Base-by-base conservation (phyloP, 2,113 vertebrate species). In the Paramormyrops kingsleyae region DNA sequence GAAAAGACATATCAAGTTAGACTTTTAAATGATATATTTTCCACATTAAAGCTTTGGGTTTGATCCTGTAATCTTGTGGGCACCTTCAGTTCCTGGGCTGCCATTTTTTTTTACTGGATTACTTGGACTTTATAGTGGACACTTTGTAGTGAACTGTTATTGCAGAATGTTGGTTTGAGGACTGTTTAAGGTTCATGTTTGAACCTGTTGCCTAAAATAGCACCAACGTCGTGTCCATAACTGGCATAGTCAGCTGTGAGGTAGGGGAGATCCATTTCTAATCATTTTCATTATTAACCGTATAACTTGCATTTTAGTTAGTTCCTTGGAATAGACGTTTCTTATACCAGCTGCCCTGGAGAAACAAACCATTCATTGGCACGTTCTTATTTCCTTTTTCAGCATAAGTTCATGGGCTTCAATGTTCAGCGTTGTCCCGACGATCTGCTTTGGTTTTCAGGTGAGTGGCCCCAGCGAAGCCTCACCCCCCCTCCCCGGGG, bases 371-470 rank as follows among this genome's bases (percentile, higher is more conserved):
- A 9, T 12, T 10, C 1, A 50, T 66, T 27, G 46, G 15, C 35
- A 27, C 12, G 15, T 62, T 27, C 74, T 2, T 87, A 86, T 17
- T 49, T 0, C 93, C 56, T 88, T 89, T 90, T 49, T 88, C 92
- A 99, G 98, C 2, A 31, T 95, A 0, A 90, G 94, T 24, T 97
- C 98, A 47, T 98, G 97, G 97, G 94, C 95, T 1, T 98, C 97
- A 0, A 89, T 97, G 91, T 97, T 98, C 91, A 98, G 97, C 0
- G 97, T 99, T 35, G 95, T 99, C 56, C 98, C 98, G 1, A 98
- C 97, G 46, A 98, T 99, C 95, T 99, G 98, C 94, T 99, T 99
- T 0, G 98, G 98, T 35, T 99, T 99, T 92, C 98, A 99, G 98
- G 98, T 99, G 19, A 6, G 47, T 88, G 13, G 39, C 86, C 19